phyloP scores from a whole-genome alignment of 2,797 vertebrate genomes.

The Ibycter americanus region DNA sequence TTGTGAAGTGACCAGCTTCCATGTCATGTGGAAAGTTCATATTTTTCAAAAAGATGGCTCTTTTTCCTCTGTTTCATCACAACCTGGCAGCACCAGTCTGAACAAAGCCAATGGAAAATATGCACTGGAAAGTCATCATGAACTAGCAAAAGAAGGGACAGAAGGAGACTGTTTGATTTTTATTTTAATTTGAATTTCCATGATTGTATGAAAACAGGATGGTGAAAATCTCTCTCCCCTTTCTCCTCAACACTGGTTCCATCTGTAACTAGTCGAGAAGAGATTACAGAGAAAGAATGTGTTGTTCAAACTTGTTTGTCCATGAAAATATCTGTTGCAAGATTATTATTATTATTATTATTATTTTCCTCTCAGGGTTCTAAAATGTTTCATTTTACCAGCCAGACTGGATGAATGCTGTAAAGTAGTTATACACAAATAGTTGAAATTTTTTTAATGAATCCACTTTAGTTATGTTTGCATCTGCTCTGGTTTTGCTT shows the following conservation, averaged over 20 bases:
- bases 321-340: not conserved
- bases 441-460: not conserved
- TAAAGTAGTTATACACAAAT: not conserved
- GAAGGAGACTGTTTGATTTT: not conserved
- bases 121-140: not conserved
- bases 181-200: not conserved
- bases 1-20: not conserved
- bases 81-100: not conserved
- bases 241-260: not conserved
- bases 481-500: not conserved
- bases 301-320: not conserved
- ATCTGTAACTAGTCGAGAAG: not conserved
- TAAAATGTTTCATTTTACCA: not conserved
- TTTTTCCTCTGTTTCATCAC: not conserved
- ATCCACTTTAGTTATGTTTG: not conserved
- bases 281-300: not conserved
- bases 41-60: not conserved
- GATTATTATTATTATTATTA: not conserved
- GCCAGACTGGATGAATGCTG: not conserved
- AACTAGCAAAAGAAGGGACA: not conserved
- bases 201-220: not conserved
- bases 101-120: slow-evolving; percentile 11
- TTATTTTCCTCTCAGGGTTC: not conserved
- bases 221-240: not conserved
- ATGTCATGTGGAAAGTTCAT: not conserved